Evolutionary conservation across 2,888 invertebrate genomes (phyloP), one percentile per base, ranked within the genome.

Genomic region (Teleiodes luculella): DNA sequence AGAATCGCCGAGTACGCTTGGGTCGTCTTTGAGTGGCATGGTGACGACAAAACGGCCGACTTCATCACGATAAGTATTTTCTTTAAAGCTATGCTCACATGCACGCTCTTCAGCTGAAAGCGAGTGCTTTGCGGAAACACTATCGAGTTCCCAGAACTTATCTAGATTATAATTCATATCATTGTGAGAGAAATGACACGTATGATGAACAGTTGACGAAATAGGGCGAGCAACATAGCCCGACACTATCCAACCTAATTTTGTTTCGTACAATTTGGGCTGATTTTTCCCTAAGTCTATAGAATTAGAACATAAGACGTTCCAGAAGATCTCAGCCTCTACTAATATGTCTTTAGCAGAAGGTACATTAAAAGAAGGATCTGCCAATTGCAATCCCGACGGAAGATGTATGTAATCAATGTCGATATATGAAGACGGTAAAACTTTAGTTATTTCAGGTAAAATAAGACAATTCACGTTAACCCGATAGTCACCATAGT

Each of bases 401-500:
- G 55, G 55, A 8, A 57, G 20, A 10, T 48, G 48, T 18, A 57
- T 53, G 16, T 53, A 16, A 16, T 53, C 43, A 14, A 48, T 45
- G 1, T 58, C 33, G 18, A 58, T 43, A 20, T 49, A 58, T 33
- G 47, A 47, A 2, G 54, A 53, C 13, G 60, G 59, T 14, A 59
- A 30, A n/a, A 53, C 37, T 36, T 41, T 52, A 5, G 61, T 59
- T 36, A 62, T 61, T 16, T 57, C 47, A 13, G 59, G 52, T 18
- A 62, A 50, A 24, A 62, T 39, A 30, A 53, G 39, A 50, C 60
- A 60, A 39, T 56, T 46, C 39, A 63, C 50, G n/a, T 45, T 47
- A 30, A 37, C 41, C 24, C 45, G 54, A 52, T 56, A 63, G 37
- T 39, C 52, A 46, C 57, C 54, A 3, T 7, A 18, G 18, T 30